Evolutionary conservation across 2,797 vertebrate genomes (phyloP), one percentile per base, ranked within the genome.

Genomic region (Clarias laeviceps): DNA sequence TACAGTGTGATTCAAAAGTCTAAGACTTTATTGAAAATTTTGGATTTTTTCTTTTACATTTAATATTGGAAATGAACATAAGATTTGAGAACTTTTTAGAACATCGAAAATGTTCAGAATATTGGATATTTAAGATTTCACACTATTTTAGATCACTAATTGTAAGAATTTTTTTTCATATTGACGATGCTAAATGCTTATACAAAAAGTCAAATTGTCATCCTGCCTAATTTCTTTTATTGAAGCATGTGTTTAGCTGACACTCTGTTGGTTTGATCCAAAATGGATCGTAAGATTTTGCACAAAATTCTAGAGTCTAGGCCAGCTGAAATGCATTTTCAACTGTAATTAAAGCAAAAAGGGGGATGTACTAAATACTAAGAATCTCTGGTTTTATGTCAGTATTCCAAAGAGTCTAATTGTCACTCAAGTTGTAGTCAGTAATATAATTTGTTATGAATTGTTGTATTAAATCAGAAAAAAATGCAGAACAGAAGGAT

Each of bases 1-100:
- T 73, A 83, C 27, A 22, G 40, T 22, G 18, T 27, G 64, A n/a
- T 54, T 64, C 17, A 68, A 56, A 68, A 66, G 79, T 81, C 64
- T 50, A 40, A 64, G 77, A 79, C 34, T 59, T 40, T 22, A 61
- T 59, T 64, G 34, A 64, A 79, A 18, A 18, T 8, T 18, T 80
- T 27, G 27, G 11, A n/a, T 64, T 80, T 80, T 20, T n/a, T 27
- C 40, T 45, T 40, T 40, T 2, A 50, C 11, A 45, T 72, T 27
- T 50, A n/a, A 73, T 34, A 11, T 34, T n/a, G 29, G 74, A 77
- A 57, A 77, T 77, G 27, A 73, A 50, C 11, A 40, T 22, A 2
- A 62, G 24, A 20, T 62, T 62, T 24, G 2, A 62, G 22, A 8
- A 3, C 7, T 20, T 4, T 20, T 22, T 37, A 22, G 32, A 34